Percentiles rank a stretch among this genome's conserved stretches.
Conservation (phyloP, 1,140 invertebrate genomes). For the Cataglyphis hispanica region DNA sequence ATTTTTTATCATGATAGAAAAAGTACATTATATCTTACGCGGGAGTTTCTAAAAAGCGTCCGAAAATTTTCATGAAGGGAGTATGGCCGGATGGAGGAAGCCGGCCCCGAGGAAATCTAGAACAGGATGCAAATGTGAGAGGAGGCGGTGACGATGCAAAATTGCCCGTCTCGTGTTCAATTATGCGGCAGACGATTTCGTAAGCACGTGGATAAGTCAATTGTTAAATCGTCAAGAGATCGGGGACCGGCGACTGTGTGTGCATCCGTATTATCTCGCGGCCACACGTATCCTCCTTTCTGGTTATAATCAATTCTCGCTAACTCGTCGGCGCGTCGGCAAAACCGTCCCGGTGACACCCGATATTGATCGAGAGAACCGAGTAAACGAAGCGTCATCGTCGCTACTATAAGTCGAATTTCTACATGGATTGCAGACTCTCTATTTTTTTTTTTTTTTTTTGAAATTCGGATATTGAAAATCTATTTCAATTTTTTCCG, state of each 20-base stretch:
- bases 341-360: slow-evolving; percentile 62
- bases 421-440: slow-evolving; percentile 26
- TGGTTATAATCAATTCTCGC: slow-evolving; percentile 55
- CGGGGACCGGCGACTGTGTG: slow-evolving; percentile 48
- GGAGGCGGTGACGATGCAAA: neutral
- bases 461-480: neutral
- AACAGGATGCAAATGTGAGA: slow-evolving; percentile 28
- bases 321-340: slow-evolving; percentile 47
- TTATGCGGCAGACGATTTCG: slow-evolving; percentile 58
- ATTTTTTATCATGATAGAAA: slow-evolving; percentile 2
- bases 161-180: slow-evolving; percentile 35
- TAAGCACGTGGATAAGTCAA: slow-evolving; percentile 69
- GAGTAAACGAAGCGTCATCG: slow-evolving; percentile 60
- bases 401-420: slow-evolving; percentile 57
- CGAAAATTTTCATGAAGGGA: slow-evolving; percentile 3
- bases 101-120: slow-evolving; percentile 2
- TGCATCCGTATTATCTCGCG: slow-evolving; percentile 74
- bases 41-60: neutral
- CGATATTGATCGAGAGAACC: slow-evolving; percentile 65
- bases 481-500: neutral
- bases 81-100: neutral
- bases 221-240: slow-evolving; percentile 78
- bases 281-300: slow-evolving; percentile 74
- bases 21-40: neutral
- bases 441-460: neutral